Evolutionary conservation across 2,797 vertebrate genomes (phyloP).

Genomic region (Gobionotothen gibberifrons): DNA sequence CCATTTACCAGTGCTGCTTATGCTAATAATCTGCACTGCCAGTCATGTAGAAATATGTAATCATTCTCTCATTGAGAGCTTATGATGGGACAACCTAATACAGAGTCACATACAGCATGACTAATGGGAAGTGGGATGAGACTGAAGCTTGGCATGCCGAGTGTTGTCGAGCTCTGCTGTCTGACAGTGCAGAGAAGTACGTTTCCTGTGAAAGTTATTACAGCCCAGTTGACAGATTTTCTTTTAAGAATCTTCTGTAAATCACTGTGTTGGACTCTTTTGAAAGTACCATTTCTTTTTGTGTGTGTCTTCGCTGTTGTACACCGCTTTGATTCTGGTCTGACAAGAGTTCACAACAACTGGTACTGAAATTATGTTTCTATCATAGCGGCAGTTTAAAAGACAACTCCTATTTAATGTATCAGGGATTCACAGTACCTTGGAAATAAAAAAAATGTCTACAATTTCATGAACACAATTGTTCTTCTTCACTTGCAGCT

Average conservation of each 20-base stretch:
- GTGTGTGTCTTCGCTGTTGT: slow-evolving; percentile 8
- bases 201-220: slow-evolving; percentile 49
- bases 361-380: slow-evolving; percentile 8
- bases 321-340: slow-evolving; percentile 8
- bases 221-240: slow-evolving; percentile 29
- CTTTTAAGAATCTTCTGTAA: slow-evolving; percentile 19
- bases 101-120: slow-evolving; percentile 73
- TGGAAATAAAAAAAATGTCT: no score
- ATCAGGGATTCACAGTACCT: no score
- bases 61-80: slow-evolving; percentile 76
- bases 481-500: neutral
- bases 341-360: neutral
- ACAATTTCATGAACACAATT: no score
- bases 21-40: slow-evolving; percentile 75
- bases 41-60: slow-evolving; percentile 79
- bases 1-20: slow-evolving; percentile 68
- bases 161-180: slow-evolving; percentile 45
- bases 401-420: no score
- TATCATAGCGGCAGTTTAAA: neutral
- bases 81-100: slow-evolving; percentile 67
- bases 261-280: slow-evolving; percentile 13
- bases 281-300: slow-evolving; percentile 18
- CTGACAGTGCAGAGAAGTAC: slow-evolving; percentile 41
- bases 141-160: slow-evolving; percentile 45
- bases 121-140: slow-evolving; percentile 71